Conservation (phyloP, 2,797 vertebrate species). For the Lithobates sylvaticus region DNA sequence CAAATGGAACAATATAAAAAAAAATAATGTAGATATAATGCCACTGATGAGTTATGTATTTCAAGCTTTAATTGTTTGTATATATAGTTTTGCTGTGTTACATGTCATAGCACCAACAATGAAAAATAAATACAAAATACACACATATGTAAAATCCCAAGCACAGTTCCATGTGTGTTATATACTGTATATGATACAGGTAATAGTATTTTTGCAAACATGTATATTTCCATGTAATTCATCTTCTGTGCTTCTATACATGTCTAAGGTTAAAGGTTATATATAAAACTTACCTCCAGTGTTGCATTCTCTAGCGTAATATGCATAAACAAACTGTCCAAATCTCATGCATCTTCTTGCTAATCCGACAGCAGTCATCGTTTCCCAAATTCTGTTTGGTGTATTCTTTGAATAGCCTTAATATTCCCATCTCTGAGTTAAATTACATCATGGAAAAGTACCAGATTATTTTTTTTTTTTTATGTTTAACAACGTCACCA, state of each 20-base stretch:
- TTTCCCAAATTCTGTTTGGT: background rate
- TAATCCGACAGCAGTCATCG: conserved; percentile 35
- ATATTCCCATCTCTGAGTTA: conserved; percentile 25
- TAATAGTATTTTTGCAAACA: background rate
- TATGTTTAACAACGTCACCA: conserved; percentile 41
- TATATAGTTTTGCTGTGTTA: too few relatives aligned
- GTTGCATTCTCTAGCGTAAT: conserved; percentile 15
- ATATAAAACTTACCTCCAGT: conserved; percentile 34
- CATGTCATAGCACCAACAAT: too few relatives aligned
- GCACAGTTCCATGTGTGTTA: too few relatives aligned
- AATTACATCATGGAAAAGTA: conserved; percentile 43
- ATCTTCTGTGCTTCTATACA: too few relatives aligned
- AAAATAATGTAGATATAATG: background rate
- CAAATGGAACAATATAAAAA: background rate
- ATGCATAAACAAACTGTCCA: background rate
- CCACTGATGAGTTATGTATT: background rate
- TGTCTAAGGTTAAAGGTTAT: too few relatives aligned
- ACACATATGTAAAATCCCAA: too few relatives aligned
- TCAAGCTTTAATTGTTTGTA: background rate
- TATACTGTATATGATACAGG: too few relatives aligned
- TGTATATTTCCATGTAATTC: background rate
- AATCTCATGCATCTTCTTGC: conserved; percentile 29
- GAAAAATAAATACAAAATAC: too few relatives aligned
- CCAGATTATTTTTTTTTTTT: conserved; percentile 47
- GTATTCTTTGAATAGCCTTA: conserved; percentile 3